Conservation (phyloP, 2,888 invertebrate genomes). For the Anaspis maculata region DNA sequence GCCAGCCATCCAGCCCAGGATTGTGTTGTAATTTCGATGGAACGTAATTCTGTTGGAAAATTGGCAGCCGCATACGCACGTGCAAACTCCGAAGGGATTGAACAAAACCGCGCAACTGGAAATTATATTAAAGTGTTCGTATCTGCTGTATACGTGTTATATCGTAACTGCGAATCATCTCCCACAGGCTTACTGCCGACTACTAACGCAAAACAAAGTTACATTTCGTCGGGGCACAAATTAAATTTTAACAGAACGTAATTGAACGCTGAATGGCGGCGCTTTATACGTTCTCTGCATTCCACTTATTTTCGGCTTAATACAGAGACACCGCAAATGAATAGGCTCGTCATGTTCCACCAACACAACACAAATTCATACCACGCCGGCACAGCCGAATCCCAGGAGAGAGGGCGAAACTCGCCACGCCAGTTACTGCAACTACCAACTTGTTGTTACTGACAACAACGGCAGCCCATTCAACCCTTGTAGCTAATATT, state of each 20-base stretch:
- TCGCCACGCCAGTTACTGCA: no score
- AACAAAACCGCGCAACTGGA: slow-evolving; percentile 38
- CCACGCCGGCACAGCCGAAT: no score
- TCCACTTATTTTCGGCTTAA: slow-evolving; percentile 41
- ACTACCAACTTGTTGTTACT: no score
- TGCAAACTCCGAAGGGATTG: slow-evolving; percentile 39
- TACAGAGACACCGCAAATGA: slow-evolving; percentile 38
- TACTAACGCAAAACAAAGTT: slow-evolving; percentile 42
- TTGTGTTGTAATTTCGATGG: slow-evolving; percentile 23
- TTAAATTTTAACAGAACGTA: slow-evolving; percentile 42
- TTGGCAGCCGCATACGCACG: slow-evolving; percentile 36
- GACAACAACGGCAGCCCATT: no score
- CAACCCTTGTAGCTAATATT: no score
- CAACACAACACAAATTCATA: slow-evolving; percentile 19
- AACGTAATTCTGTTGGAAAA: slow-evolving; percentile 37
- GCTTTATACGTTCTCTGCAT: slow-evolving; percentile 38
- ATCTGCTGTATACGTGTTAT: slow-evolving; percentile 26
- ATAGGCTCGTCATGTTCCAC: slow-evolving; percentile 24
- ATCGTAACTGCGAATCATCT: slow-evolving; percentile 26
- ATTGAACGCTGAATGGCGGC: slow-evolving; percentile 41
- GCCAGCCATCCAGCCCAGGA: no score
- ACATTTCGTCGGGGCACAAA: slow-evolving; percentile 41
- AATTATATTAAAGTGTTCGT: slow-evolving; percentile 39
- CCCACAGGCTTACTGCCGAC: slow-evolving; percentile 26
- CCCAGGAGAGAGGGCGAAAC: no score